Percentiles rank a stretch among this genome's conserved stretches.
phyloP scores from a whole-genome alignment of 2,797 vertebrate species.

The Allobates femoralis region DNA sequence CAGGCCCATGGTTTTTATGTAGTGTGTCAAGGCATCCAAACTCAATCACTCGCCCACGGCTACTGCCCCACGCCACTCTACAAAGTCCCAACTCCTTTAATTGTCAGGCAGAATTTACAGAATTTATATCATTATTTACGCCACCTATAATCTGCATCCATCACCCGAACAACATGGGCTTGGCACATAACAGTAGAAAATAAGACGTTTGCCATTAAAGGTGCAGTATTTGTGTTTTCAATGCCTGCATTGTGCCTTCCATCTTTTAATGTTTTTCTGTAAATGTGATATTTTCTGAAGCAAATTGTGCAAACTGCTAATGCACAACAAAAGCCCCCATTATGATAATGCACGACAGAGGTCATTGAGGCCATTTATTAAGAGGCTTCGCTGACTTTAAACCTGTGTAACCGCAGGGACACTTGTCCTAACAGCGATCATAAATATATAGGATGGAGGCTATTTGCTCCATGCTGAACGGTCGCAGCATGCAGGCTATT shows the following conservation, averaged over 20 bases:
- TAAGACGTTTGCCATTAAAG: neutral
- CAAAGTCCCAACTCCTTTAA: neutral
- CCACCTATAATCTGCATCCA: neutral
- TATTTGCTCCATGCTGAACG: neutral
- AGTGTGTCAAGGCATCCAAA: too few relatives aligned
- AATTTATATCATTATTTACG: neutral
- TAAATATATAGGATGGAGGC: neutral
- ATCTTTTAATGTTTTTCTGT: neutral
- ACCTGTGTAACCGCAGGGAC: neutral
- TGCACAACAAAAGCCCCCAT: neutral
- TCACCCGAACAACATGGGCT: neutral
- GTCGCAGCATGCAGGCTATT: neutral
- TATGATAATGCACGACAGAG: neutral
- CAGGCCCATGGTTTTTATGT: too few relatives aligned
- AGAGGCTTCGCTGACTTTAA: neutral
- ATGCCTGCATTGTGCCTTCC: neutral
- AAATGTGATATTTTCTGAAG: neutral
- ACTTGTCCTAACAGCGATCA: neutral
- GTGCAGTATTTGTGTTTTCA: neutral
- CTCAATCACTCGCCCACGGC: too few relatives aligned
- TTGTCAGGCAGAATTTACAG: neutral
- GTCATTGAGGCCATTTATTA: constrained; percentile 26
- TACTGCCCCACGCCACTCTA: too few relatives aligned
- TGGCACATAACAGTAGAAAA: neutral
- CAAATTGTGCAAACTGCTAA: neutral